phyloP scores from a whole-genome alignment of 2,888 invertebrate genomes.

The Conops quadrifasciatus region DNA sequence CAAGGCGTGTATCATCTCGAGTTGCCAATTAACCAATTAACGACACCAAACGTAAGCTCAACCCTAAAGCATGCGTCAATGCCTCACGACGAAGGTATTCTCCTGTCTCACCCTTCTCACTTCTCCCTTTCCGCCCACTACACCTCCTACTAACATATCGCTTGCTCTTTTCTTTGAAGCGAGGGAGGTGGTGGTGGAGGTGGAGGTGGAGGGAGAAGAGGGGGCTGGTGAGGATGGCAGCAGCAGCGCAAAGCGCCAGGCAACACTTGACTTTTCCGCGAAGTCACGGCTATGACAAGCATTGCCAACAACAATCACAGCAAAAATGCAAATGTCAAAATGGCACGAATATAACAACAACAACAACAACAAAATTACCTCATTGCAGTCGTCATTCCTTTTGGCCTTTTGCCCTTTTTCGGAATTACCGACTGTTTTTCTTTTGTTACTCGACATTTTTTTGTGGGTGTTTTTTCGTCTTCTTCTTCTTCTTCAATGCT shows the following conservation, averaged over 20 bases:
- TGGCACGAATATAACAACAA: not conserved
- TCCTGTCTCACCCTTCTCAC: not conserved
- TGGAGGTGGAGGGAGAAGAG: not conserved
- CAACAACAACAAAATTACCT: not conserved
- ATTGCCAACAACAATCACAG: not conserved
- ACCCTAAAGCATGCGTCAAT: not conserved
- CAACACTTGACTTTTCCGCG: constrained; percentile 33
- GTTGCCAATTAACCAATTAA: constrained; percentile 22
- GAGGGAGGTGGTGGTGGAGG: not conserved
- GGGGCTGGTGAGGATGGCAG: constrained; percentile 29
- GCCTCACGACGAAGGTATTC: not conserved
- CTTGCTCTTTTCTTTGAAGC: not conserved
- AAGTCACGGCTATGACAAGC: not conserved
- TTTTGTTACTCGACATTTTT: not conserved
- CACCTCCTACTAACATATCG: too few relatives aligned
- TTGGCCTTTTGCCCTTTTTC: constrained; percentile 12
- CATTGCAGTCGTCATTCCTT: constrained; percentile 27
- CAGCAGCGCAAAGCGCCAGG: constrained; percentile 43
- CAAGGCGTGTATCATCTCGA: constrained; percentile 21
- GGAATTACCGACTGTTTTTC: not conserved
- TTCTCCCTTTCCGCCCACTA: not conserved
- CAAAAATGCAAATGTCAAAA: constrained; percentile 13
- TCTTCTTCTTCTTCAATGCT: not conserved
- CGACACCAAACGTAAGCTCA: constrained; percentile 28
- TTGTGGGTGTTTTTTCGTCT: not conserved